phyloP scores from a whole-genome alignment of 2,113 vertebrate species.

The Falcunculus frontatus region DNA sequence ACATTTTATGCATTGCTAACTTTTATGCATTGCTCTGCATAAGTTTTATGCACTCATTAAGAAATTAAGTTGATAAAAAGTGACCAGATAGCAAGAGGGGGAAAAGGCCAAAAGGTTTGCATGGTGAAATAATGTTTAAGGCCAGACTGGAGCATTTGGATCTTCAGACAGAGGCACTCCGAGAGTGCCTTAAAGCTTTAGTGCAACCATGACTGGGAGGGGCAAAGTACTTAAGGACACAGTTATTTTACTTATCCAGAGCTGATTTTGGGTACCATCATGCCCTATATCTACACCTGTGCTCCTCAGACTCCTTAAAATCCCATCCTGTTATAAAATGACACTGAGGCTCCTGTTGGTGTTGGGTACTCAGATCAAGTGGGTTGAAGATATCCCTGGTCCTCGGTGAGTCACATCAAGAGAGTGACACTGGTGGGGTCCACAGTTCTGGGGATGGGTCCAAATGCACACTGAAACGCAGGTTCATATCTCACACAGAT shows the following conservation, averaged over 20 bases:
- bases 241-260: background rate
- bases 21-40: slow-evolving; percentile 49
- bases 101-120: slow-evolving; percentile 22
- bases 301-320: background rate
- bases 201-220: background rate
- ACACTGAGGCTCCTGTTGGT: background rate
- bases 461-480: background rate
- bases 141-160: background rate
- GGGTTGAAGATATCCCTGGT: background rate
- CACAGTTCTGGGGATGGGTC: background rate
- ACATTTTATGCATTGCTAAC: slow-evolving; percentile 44
- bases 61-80: slow-evolving; percentile 59
- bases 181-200: background rate
- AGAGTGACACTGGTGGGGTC: background rate
- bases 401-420: accelerated
- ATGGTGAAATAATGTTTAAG: slow-evolving; percentile 17
- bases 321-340: background rate
- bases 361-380: background rate
- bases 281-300: background rate
- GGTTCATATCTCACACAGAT: background rate
- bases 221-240: background rate
- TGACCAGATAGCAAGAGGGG: background rate
- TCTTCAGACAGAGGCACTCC: background rate
- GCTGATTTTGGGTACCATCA: background rate
- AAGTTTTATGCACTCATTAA: slow-evolving; percentile 56